These are phyloP conservation scores for Caretta caretta DNA, from an alignment of 2,113 vertebrate species.

Conservation along the genomic window DNA sequence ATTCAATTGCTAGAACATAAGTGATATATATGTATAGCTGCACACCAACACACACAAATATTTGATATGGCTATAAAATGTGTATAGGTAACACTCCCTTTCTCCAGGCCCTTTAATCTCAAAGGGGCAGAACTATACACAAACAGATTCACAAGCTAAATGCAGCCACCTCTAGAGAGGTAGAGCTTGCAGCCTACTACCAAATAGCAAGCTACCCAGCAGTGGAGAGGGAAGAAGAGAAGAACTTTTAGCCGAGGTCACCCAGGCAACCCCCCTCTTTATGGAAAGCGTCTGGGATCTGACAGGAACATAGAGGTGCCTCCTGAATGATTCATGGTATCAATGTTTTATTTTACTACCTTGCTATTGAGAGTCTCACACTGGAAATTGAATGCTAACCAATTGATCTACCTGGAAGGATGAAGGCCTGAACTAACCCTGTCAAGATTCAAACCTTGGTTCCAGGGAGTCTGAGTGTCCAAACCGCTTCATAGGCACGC, in stretches of 20 bases:
- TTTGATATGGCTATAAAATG: fast-evolving
- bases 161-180: background rate
- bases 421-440: background rate
- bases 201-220: background rate
- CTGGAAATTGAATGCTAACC: background rate
- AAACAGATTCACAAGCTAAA: background rate
- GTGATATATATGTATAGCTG: fast-evolving
- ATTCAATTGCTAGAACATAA: background rate
- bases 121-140: background rate
- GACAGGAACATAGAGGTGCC: background rate
- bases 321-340: background rate
- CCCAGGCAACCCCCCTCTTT: background rate
- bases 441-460: background rate
- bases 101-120: background rate
- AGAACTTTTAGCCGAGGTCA: background rate
- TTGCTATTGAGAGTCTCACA: background rate
- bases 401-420: background rate
- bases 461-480: background rate
- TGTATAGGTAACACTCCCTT: fast-evolving
- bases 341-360: background rate
- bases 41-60: background rate
- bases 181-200: background rate
- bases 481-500: background rate
- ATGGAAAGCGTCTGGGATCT: background rate
- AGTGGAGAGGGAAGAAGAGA: background rate